Evolutionary conservation across 2,888 invertebrate genomes (phyloP), one percentile per base, ranked within the genome.

Genomic region (Trichogramma evanescens): DNA sequence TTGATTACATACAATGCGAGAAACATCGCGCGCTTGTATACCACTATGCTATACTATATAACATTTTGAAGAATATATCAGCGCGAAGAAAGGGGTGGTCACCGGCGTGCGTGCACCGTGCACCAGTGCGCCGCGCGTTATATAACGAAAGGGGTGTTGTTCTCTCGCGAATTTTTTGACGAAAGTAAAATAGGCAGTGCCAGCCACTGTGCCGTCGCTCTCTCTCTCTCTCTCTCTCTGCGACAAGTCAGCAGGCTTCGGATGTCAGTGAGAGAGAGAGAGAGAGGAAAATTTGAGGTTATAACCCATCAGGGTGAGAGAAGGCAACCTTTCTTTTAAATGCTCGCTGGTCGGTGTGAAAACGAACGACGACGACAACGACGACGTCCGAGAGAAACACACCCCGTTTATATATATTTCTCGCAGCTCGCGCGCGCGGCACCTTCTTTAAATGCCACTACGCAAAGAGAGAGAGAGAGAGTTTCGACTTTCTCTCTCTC

Each of bases 271-370:
- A 51, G 8, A n/a, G 38, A 8, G 13, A 13, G 41, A 45, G 50
- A 48, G 13, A 8, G 53, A 66, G 66, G 65, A 67, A 72, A 72
- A 71, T 70, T 70, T 65, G 59, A 68, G 67, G 71, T 68, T 69
- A 66, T 67, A 56, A 66, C 65, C 66, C 70, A 67, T 53, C 50
- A 46, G 41, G 26, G 26, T 26, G 26, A 26, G 26, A 26, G 26
- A 26, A 26, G 26, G 26, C 26, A 26, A 26, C 26, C 26, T 26
- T 26, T 26, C 26, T 26, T 26, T 26, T 26, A 26, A 26, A 26
- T 26, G 26, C 26, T 26, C 26, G 1, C 26, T 26, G 26, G 26
- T 26, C 26, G 26, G 26, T 62, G 58, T 58, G 58, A 58, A 62
- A 58, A 53, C 39, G 26, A 26, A 26, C 26, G 26, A 26, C 26